phyloP scores from a whole-genome alignment of 2,888 invertebrate genomes.

The Taenaris catops region DNA sequence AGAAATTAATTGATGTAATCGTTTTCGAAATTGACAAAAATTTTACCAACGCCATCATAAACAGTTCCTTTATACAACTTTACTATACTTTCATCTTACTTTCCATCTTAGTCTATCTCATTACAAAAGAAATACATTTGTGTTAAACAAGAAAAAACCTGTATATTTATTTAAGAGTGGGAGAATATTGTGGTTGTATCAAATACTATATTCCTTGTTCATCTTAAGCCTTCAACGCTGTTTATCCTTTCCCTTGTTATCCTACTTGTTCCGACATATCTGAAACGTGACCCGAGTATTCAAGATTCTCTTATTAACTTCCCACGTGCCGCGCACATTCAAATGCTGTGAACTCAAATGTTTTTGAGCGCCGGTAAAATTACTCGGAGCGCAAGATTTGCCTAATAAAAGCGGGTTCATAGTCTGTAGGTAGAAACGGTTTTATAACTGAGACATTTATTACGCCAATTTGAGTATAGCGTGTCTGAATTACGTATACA shows the following conservation, averaged over 20 bases:
- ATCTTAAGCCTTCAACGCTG: constrained; percentile 4
- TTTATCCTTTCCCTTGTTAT: constrained; percentile 31
- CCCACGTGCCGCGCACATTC: constrained; percentile 26
- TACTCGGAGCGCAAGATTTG: constrained; percentile 2
- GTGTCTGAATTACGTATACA: constrained; percentile 7
- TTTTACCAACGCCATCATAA: too few species aligned
- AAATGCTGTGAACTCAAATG: constrained; percentile 21
- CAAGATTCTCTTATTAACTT: constrained; percentile 25
- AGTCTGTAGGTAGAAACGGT: constrained; percentile 8
- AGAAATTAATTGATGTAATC: too few species aligned
- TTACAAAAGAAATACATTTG: too few species aligned
- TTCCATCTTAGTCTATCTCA: too few species aligned
- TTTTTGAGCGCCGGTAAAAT: constrained; percentile 4
- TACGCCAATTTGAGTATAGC: constrained; percentile 6
- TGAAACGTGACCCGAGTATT: constrained; percentile 33
- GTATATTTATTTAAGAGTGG: too few species aligned
- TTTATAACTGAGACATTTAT: constrained; percentile 11
- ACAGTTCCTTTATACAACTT: too few species aligned
- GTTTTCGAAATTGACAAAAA: too few species aligned
- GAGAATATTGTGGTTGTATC: too few species aligned
- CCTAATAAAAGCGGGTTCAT: constrained; percentile 3
- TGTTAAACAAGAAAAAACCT: too few species aligned
- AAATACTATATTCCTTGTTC: too few species aligned
- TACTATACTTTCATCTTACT: too few species aligned
- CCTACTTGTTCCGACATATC: constrained; percentile 31